Percentiles rank a stretch among this genome's conserved stretches.
phyloP scores from a whole-genome alignment of 2,797 vertebrate species.

The Pseudopleuronectes americanus region DNA sequence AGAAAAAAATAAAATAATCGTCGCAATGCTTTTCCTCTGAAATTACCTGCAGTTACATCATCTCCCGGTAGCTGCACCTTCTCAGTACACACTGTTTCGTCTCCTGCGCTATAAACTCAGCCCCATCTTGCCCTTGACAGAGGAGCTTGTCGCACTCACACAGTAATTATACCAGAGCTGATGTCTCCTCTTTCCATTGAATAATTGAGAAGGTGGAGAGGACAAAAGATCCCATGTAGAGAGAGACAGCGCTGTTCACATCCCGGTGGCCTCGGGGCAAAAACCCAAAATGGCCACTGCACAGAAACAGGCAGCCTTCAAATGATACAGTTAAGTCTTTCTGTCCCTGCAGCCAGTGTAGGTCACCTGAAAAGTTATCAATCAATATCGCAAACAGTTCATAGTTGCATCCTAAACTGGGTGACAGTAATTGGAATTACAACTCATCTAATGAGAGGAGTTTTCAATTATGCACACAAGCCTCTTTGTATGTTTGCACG shows the following conservation, averaged over 20 bases:
- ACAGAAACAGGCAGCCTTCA: slow-evolving; percentile 25
- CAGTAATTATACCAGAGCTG: slow-evolving; percentile 82
- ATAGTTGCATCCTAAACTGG: not conserved
- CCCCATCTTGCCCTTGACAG: slow-evolving; percentile 75
- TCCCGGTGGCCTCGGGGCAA: slow-evolving; percentile 53
- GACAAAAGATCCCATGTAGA: slow-evolving; percentile 71
- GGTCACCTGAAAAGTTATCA: slow-evolving; percentile 7
- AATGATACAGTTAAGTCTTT: slow-evolving; percentile 29
- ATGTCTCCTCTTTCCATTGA: slow-evolving; percentile 81
- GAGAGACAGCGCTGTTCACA: slow-evolving; percentile 51
- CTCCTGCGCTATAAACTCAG: slow-evolving; percentile 49
- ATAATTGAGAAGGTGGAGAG: slow-evolving; percentile 82
- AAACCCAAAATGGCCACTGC: slow-evolving; percentile 54
- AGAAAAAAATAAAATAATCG: slow-evolving; percentile 50
- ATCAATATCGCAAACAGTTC: not conserved
- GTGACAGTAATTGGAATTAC: not conserved
- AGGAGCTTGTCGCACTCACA: slow-evolving; percentile 75
- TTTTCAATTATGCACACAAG: slow-evolving; percentile 22
- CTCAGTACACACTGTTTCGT: slow-evolving; percentile 27
- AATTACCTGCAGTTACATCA: slow-evolving; percentile 72
- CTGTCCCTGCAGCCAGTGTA: slow-evolving; percentile 11
- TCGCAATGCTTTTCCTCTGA: slow-evolving; percentile 18
- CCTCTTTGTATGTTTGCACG: slow-evolving; percentile 20
- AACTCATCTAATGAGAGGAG: not conserved
- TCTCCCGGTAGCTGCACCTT: slow-evolving; percentile 31